Evolutionary conservation across 2,888 invertebrate genomes (phyloP), one percentile per base, ranked within the genome.

Genomic region (Pandemis heparana): DNA sequence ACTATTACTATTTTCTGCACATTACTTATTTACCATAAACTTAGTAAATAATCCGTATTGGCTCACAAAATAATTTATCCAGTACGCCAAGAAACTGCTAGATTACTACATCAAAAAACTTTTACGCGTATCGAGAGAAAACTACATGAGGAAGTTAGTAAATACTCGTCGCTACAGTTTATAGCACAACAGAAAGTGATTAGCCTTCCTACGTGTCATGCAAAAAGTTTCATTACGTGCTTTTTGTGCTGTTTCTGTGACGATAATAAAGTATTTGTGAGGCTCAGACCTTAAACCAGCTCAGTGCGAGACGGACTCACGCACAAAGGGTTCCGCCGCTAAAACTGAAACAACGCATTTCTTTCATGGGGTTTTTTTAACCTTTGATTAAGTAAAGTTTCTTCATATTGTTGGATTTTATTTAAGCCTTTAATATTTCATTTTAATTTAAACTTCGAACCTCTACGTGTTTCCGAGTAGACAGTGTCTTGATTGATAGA

Each of bases 41-140:
- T 70, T 63, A 10, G 18, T 59, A 56, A 14, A 18, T 14, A 16
- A 43, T 62, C 32, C n/a, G 14, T 18, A n/a, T 5, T 38, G 48
- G 41, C n/a, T 32, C 23, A 16, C 5, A 32, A 12, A 56, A 63
- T 63, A 70, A 70, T 62, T 16, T 5, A 41, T 23, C 43, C n/a
- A 41, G 10, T 3, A 23, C 5, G n/a, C 48, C 16, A 32, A 65
- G 60, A 38, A 69, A 59, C 53, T n/a, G 18, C 64, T 41, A 60
- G 74, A 74, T 74, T 70, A 74, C 61, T 74, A 65, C 65, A 70
- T 74, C 65, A 61, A 65, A 69, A 62, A 74, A 74, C 60, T 74
- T 74, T 32, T 39, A 23, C 64, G 12, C 32, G 53, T 70, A 67
- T 72, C 67, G 65, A 67, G 51, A 61, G 69, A 74, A 67, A 70